Percentiles rank a stretch among this genome's conserved stretches.
These are phyloP conservation scores for Myathropa florea DNA, from an alignment of 2,888 invertebrate species.

Conservation along the genomic window DNA sequence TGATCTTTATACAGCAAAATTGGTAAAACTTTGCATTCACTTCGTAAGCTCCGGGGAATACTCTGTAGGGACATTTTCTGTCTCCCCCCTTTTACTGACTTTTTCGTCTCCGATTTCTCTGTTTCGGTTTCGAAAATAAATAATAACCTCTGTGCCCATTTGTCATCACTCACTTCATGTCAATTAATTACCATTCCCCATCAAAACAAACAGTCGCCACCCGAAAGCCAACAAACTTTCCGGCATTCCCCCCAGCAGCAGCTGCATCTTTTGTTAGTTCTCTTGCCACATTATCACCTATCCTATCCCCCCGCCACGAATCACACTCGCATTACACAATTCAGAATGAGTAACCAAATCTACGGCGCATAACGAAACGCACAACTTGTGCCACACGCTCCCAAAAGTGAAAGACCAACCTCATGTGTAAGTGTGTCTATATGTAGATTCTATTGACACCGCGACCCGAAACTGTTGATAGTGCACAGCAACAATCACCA, in stretches of 20 bases:
- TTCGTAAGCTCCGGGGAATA: too few species aligned
- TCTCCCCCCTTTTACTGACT: too few species aligned
- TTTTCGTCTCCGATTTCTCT: too few species aligned
- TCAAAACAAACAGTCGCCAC: neutral
- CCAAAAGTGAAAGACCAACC: constrained; percentile 36
- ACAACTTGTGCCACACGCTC: neutral
- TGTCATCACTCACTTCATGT: neutral
- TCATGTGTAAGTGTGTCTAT: constrained; percentile 54
- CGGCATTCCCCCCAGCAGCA: neutral
- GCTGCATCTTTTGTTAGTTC: neutral
- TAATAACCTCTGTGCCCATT: neutral
- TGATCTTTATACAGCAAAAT: too few species aligned
- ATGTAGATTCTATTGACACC: constrained; percentile 62
- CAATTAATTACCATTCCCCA: neutral
- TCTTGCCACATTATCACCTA: neutral
- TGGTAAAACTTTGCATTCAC: too few species aligned
- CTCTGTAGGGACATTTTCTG: too few species aligned
- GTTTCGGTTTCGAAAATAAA: neutral
- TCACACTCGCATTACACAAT: neutral
- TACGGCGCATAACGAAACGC: neutral
- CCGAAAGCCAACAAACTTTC: neutral
- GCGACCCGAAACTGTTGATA: constrained; percentile 44
- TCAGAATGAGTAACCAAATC: neutral
- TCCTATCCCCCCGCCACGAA: neutral
- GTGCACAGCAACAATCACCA: constrained; percentile 21